A percentile compares a stretch with the other conserved stretches of the same genome.
Evolutionary conservation across 2,888 invertebrate species (phyloP).

Genomic region (Melolontha melolontha): DNA sequence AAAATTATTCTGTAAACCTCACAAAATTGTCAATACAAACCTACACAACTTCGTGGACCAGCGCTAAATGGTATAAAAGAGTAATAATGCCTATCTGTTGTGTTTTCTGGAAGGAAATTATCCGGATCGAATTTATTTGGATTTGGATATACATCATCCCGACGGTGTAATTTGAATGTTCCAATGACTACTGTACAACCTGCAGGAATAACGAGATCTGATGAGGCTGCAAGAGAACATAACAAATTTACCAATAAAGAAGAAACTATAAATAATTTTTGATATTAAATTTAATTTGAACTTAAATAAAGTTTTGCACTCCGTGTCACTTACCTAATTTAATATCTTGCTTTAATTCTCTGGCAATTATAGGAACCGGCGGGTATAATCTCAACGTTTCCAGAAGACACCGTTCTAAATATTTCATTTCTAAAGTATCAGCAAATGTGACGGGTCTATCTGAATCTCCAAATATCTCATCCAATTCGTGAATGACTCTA

Average conservation of each 20-base stretch:
- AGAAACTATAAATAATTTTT: no score
- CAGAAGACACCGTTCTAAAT: constrained; percentile 82
- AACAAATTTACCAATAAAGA: not conserved
- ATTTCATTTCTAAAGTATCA: constrained; percentile 85
- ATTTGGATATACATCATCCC: constrained; percentile 74
- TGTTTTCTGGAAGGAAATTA: constrained; percentile 82
- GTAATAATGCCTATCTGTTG: constrained; percentile 81
- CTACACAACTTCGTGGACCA: constrained; percentile 84
- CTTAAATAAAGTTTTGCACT: not conserved
- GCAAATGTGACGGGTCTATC: constrained; percentile 81
- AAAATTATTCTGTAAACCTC: no score
- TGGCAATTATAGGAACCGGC: constrained; percentile 83
- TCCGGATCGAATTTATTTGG: constrained; percentile 82
- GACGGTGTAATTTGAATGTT: constrained; percentile 77
- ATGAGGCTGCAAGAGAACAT: constrained; percentile 67
- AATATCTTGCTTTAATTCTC: constrained; percentile 77
- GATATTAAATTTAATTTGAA: no score
- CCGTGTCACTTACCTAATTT: constrained; percentile 69
- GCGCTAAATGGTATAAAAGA: constrained; percentile 85
- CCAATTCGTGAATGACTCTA: constrained; percentile 79
- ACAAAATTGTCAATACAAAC: constrained; percentile 61
- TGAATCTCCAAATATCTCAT: constrained; percentile 82
- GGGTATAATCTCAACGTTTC: constrained; percentile 84
- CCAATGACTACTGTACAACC: constrained; percentile 77
- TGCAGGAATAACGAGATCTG: constrained; percentile 75